These are phyloP conservation scores for Erethizon dorsatum DNA, from an alignment of 2,797 vertebrate species.

Conservation along the genomic window DNA sequence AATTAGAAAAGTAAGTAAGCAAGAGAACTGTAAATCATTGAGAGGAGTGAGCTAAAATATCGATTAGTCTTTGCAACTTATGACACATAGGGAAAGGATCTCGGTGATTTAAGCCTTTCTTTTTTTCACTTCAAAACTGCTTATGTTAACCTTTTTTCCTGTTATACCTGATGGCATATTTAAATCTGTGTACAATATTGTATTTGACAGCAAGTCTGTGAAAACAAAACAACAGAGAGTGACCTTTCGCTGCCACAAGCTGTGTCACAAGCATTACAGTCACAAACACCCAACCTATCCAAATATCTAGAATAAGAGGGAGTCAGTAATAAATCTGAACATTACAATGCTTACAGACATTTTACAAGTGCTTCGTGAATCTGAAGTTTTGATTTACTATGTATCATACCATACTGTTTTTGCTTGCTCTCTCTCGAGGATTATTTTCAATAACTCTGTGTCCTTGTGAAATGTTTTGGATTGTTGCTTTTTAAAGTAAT, in stretches of 20 bases:
- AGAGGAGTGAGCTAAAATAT: not conserved
- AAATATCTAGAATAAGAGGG: not conserved
- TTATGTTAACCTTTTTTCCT: constrained; percentile 38
- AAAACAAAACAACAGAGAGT: constrained; percentile 53
- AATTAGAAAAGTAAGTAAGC: not conserved
- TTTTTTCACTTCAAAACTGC: constrained; percentile 39
- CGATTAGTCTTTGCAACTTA: not conserved
- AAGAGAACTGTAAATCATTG: not conserved
- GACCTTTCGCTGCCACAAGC: constrained; percentile 54
- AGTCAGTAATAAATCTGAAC: constrained; percentile 17
- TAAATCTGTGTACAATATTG: constrained; percentile 43
- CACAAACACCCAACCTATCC: not conserved
- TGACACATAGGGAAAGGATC: not conserved
- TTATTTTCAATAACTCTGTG: constrained; percentile 42
- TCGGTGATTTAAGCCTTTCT: constrained; percentile 3
- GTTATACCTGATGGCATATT: constrained; percentile 60
- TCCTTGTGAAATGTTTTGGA: constrained; percentile 35
- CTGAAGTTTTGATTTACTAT: constrained; percentile 42
- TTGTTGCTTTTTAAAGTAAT: constrained; percentile 11
- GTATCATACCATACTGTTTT: constrained; percentile 36
- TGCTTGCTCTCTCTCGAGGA: not conserved
- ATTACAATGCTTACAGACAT: constrained; percentile 16
- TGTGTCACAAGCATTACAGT: not conserved
- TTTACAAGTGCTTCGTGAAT: constrained; percentile 60
- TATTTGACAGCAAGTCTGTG: constrained; percentile 69